Base-by-base conservation (phyloP, 37 sponge, comb jelly and placozoan genomes). In the Petrosia ficiformis region DNA sequence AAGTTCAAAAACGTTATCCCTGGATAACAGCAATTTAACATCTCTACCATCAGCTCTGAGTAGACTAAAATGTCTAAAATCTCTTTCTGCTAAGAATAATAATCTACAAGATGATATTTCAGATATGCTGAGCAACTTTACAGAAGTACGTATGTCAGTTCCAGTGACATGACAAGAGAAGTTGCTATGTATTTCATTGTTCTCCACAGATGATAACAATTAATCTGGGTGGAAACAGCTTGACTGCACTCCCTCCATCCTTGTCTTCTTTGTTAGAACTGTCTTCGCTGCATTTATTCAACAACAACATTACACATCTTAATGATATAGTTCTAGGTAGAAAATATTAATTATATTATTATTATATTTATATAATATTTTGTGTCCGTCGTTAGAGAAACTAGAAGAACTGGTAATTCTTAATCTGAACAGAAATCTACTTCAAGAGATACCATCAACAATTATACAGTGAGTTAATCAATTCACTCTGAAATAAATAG, bases 81-180 rank as follows among this genome's bases (percentile, higher is more conserved):
- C 60, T 0, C 71, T 89, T 16, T 82, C 84, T 21, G 79, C 75
- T 31, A 89, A 89, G 66, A 83, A 82, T 31, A 89, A 89, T 57
- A 31, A 26, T 14, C 84, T 89, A 42, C 8, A 48, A 48, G 54
- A 19, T 48, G 14, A 14, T 48, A 14, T 48, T 48, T 48, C 14
- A 48, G 54, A 19, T 19, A 48, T 48, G 8, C 54, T 48, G 54
- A 19, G 54, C 14, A 48, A 48, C 54, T 14, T 48, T 48, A 14
- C 8, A 14, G n/a, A n/a, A n/a, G n/a, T n/a, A n/a, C n/a, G n/a
- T n/a, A n/a, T n/a, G n/a, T n/a, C n/a, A n/a, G n/a, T n/a, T n/a
- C n/a, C n/a, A n/a, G n/a, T n/a, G n/a, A n/a, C n/a, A n/a, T n/a
- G n/a, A n/a, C n/a, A n/a, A n/a, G n/a, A n/a, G n/a, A n/a, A n/a